These are phyloP conservation scores for Lagria hirta DNA, from an alignment of 2,888 invertebrate species.

Conservation along the genomic window DNA sequence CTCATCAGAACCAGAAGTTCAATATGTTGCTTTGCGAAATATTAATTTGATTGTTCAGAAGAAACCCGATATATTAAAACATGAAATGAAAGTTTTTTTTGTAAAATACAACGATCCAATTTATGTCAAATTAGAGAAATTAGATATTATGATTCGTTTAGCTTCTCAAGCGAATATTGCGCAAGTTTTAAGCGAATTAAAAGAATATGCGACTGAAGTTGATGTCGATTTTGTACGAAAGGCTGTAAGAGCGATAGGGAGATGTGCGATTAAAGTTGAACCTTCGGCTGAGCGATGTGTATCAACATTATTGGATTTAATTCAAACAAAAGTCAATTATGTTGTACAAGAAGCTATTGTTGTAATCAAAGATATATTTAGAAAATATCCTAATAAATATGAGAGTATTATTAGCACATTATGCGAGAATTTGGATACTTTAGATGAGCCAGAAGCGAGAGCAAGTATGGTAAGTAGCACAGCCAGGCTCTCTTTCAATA, in stretches of 20 bases:
- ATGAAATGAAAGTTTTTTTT: constrained; percentile 99
- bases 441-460: constrained; percentile 98
- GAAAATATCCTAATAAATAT: constrained; percentile 98
- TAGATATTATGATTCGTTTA: constrained; percentile 98
- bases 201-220: constrained; percentile 98
- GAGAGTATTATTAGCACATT: constrained; percentile 99
- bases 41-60: constrained; percentile 99
- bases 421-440: constrained; percentile 97
- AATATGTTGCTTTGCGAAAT: constrained; percentile 97
- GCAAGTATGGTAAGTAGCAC: constrained; percentile 97
- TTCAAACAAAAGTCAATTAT: constrained; percentile 99
- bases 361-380: constrained; percentile 96
- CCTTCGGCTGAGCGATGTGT: constrained; percentile 98
- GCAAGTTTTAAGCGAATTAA: constrained; percentile 95
- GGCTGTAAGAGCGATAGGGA: constrained; percentile 96
- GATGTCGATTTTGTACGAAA: constrained; percentile 99
- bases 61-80: constrained; percentile 96
- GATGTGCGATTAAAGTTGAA: constrained; percentile 98
- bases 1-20: constrained; percentile 98
- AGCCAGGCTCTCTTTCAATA: neutral
- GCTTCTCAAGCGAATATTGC: constrained; percentile 98
- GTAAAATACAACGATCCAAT: constrained; percentile 99
- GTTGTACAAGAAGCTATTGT: constrained; percentile 99
- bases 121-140: constrained; percentile 97
- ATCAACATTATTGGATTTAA: constrained; percentile 93